phyloP scores from a whole-genome alignment of 1,140 invertebrate species.

The Sycophila sp. region DNA sequence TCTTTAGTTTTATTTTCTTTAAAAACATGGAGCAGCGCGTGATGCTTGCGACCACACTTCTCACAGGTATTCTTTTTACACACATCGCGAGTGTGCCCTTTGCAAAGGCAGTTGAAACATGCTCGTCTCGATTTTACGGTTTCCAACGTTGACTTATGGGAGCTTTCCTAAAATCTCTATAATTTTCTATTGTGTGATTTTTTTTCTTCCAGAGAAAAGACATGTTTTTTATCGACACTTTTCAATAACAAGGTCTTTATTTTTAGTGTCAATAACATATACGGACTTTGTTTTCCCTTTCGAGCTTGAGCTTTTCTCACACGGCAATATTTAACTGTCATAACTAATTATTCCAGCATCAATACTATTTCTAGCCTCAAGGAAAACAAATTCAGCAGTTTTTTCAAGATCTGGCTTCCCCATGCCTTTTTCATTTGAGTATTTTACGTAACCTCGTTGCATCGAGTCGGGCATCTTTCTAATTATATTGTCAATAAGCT shows the following conservation, averaged over 20 bases:
- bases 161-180: background rate
- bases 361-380: background rate
- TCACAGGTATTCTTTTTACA: background rate
- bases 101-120: background rate
- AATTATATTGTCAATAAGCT: background rate
- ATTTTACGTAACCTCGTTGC: background rate
- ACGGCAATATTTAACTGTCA: background rate
- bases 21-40: background rate
- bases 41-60: background rate
- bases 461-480: background rate
- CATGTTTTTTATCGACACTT: no score
- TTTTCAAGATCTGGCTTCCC: background rate
- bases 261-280: background rate
- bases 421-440: background rate
- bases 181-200: background rate
- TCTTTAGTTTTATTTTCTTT: background rate
- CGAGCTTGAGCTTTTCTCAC: background rate
- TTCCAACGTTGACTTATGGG: background rate
- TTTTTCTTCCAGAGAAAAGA: background rate
- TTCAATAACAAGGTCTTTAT: background rate
- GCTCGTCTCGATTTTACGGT: background rate
- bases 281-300: background rate
- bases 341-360: background rate
- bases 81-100: background rate
- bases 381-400: background rate